Evolutionary conservation across 2,888 invertebrate species (phyloP), one percentile per base, ranked within the genome.

Genomic region (Antheraea yamamai): DNA sequence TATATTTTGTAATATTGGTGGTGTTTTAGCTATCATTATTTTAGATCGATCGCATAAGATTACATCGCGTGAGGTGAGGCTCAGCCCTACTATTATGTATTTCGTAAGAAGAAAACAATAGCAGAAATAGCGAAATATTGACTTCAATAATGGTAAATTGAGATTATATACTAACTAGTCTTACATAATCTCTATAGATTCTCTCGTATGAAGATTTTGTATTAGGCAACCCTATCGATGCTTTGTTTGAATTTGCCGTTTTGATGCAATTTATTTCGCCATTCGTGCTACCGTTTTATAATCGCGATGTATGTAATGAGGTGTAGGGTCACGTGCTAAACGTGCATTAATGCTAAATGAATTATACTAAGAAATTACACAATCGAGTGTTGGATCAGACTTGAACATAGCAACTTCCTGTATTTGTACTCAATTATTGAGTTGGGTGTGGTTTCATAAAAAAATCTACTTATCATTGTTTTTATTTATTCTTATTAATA

Each of bases 371-470:
- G 70, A 70, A 70, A n/a, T n/a, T 0, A 10, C 39, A 70, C 70
- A 70, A 8, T 39, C 39, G 70, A 7, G 70, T 39, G 39, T 39
- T 70, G 39, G 47, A 68, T 39, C 70, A 39, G 20, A 39, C 10
- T 0, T 39, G 39, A 70, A 39, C 39, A 39, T 68, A 39, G 20
- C 30, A 39, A 39, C 70, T 70, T 70, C 70, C 70, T 70, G 39
- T 39, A 35, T 70, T 70, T 70, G 70, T 70, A 70, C n/a, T 70
- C 23, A n/a, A 70, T 10, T 14, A 20, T 70, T 39, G n/a, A 39
- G 39, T 70, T n/a, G 70, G 70, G 39, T 39, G n/a, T 10, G n/a
- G 70, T 70, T 70, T 70, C 20, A 39, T 70, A 70, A 39, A 39
- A 39, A 70, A 39, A 64, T 66, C 26, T 61, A 61, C 12, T n/a